These are phyloP conservation scores for Eurystomus glaucurus DNA, from an alignment of 2,797 vertebrate species.

Conservation along the genomic window DNA sequence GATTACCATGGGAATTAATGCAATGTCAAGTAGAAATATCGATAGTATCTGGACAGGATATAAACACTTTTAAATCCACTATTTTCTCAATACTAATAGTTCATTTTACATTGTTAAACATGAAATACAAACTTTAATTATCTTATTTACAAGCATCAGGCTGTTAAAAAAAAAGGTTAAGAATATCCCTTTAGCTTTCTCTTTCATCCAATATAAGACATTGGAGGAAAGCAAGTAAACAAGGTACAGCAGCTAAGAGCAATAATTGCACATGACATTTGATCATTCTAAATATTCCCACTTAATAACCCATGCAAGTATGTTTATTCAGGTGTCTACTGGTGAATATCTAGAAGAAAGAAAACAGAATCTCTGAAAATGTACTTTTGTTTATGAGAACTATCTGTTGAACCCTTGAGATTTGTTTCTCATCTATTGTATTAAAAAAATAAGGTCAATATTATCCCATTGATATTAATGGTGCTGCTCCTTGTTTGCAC, in stretches of 20 bases:
- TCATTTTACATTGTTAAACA: constrained; percentile 22
- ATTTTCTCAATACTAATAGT: not conserved
- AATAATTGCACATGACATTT: not conserved
- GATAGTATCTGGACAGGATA: not conserved
- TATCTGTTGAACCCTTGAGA: not conserved
- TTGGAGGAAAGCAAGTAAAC: not conserved
- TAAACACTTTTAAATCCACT: not conserved
- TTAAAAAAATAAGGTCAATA: not conserved
- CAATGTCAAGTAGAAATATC: not conserved
- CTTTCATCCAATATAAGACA: not conserved
- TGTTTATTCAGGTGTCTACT: constrained; percentile 11
- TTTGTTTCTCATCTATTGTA: not conserved
- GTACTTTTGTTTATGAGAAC: not conserved
- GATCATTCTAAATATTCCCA: constrained; percentile 18
- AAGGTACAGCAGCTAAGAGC: not conserved
- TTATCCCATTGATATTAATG: not conserved
- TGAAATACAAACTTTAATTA: constrained; percentile 47
- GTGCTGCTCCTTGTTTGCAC: not conserved
- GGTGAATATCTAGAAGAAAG: not conserved
- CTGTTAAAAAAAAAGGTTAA: constrained; percentile 51
- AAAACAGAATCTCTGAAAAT: not conserved
- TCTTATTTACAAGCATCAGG: constrained; percentile 46
- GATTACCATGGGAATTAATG: not conserved
- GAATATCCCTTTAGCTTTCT: not conserved
- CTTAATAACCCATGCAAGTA: not conserved